Evolutionary conservation across 2,888 invertebrate species (phyloP).

Genomic region (Dendrolimus houi): DNA sequence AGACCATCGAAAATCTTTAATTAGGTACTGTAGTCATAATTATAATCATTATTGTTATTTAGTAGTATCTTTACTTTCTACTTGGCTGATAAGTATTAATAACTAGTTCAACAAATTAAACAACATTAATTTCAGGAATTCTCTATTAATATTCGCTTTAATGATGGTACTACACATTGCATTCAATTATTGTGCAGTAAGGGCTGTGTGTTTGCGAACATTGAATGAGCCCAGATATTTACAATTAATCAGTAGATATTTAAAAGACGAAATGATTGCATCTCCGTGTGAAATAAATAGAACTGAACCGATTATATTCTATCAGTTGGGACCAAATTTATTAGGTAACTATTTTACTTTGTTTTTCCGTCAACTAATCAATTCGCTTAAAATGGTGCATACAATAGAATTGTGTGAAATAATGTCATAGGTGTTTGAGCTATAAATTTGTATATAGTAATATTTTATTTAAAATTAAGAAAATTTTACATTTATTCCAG

Average conservation of each 20-base stretch:
- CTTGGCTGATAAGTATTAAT: too few relatives aligned
- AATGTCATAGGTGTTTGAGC: too few relatives aligned
- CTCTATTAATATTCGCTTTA: slow-evolving; percentile 83
- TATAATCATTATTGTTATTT: too few relatives aligned
- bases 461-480: not conserved
- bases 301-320: slow-evolving; percentile 75
- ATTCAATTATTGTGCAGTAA: slow-evolving; percentile 92
- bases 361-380: too few relatives aligned
- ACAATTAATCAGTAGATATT: slow-evolving; percentile 81
- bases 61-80: too few relatives aligned
- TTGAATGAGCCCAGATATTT: slow-evolving; percentile 88
- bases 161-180: slow-evolving; percentile 88
- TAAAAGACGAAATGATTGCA: slow-evolving; percentile 77
- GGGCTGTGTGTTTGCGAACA: slow-evolving; percentile 84
- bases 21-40: too few relatives aligned
- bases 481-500: slow-evolving; percentile 48
- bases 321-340: slow-evolving; percentile 32
- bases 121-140: slow-evolving; percentile 68
- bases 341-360: slow-evolving; percentile 26
- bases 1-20: too few relatives aligned
- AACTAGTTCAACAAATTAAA: too few relatives aligned
- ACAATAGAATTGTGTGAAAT: too few relatives aligned
- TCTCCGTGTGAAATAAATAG: slow-evolving; percentile 81
- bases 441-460: not conserved
- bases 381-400: too few relatives aligned